phyloP scores from a whole-genome alignment of 2,113 vertebrate genomes.

The Anguilla japonica region DNA sequence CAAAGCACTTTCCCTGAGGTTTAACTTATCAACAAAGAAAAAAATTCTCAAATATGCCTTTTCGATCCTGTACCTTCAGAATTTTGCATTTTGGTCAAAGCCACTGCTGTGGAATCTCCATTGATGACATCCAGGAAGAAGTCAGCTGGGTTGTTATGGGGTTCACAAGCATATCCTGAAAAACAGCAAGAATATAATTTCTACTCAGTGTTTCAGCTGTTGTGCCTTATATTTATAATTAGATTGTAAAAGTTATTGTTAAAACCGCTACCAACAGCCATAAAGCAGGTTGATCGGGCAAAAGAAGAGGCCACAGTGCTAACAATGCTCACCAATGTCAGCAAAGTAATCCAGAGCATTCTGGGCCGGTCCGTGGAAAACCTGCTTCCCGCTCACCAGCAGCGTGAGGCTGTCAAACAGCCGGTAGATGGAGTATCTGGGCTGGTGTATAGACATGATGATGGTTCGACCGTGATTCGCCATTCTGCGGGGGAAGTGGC shows the following conservation, averaged over 20 bases:
- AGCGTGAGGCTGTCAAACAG: conserved; percentile 86
- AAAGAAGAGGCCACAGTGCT: not conserved
- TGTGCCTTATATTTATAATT: not conserved
- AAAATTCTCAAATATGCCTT: not conserved
- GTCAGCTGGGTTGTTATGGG: conserved; percentile 92
- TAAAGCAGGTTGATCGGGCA: not conserved
- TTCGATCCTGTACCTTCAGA: conserved; percentile 60
- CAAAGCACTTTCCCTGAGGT: too few relatives aligned
- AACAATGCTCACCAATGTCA: conserved; percentile 67
- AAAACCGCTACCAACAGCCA: not conserved
- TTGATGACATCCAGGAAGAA: conserved; percentile 95
- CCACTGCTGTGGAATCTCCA: conserved; percentile 76
- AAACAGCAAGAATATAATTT: conserved; percentile 18
- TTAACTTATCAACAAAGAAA: not conserved
- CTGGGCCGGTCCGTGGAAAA: conserved; percentile 83
- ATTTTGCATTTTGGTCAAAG: conserved; percentile 37
- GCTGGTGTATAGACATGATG: conserved; percentile 96
- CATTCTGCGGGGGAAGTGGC: conserved; percentile 70
- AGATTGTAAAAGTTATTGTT: not conserved
- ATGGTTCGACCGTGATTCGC: conserved; percentile 79
- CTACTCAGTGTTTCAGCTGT: not conserved
- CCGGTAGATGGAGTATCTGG: conserved; percentile 90
- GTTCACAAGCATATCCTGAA: conserved; percentile 84
- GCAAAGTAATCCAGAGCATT: conserved; percentile 78
- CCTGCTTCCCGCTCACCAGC: conserved; percentile 77